Percentiles rank a stretch among this genome's conserved stretches.
Conservation (phyloP, 2,797 vertebrate species). For the Columba guinea region DNA sequence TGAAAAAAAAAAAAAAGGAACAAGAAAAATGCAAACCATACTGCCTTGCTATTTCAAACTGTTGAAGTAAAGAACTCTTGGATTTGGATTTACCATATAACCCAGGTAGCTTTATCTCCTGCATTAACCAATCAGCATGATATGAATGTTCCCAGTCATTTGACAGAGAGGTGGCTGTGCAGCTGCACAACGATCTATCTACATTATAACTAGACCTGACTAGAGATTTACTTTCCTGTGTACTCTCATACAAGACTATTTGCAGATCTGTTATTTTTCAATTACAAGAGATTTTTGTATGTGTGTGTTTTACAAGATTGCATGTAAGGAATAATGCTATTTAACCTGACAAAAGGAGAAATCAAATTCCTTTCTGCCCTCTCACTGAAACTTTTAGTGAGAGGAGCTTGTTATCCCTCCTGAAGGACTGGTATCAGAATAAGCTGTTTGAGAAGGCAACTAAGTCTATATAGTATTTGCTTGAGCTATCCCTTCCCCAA, state of each 20-base stretch:
- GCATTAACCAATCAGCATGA: background rate
- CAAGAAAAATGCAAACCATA: background rate
- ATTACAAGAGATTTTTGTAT: background rate
- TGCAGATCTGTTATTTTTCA: background rate
- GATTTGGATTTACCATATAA: background rate
- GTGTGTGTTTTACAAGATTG: background rate
- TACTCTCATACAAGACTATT: background rate
- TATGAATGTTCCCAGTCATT: background rate
- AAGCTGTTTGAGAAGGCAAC: background rate
- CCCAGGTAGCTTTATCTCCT: background rate
- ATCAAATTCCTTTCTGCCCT: background rate
- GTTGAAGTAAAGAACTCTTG: background rate
- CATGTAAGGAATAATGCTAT: background rate
- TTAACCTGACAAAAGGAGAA: background rate
- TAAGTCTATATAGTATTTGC: background rate
- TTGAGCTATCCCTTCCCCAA: background rate
- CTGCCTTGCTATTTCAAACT: background rate
- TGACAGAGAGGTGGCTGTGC: background rate
- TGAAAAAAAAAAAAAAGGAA: too few relatives aligned
- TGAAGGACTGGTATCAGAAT: background rate
- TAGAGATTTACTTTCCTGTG: background rate
- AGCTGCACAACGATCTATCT: background rate
- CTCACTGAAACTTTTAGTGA: background rate
- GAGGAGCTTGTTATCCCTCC: background rate
- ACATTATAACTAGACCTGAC: background rate